A percentile compares a stretch with the other conserved stretches of the same genome.
These are phyloP conservation scores for Pyrgus malvae DNA, from an alignment of 2,888 invertebrate species.

Conservation along the genomic window DNA sequence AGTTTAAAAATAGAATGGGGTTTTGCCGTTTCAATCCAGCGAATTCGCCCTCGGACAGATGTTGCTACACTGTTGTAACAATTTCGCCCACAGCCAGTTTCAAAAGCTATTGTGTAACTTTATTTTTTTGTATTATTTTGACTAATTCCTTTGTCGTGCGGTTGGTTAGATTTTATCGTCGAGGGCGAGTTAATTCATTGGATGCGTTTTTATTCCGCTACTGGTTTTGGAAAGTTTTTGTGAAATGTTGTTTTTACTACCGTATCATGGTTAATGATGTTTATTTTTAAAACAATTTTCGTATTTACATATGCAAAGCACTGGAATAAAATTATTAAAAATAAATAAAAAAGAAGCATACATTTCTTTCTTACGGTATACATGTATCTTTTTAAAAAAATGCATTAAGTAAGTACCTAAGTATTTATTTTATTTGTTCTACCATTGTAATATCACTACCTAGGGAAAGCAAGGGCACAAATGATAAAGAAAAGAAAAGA, in stretches of 20 bases:
- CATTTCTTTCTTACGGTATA: too few species aligned
- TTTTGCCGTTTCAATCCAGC: conserved; percentile 22
- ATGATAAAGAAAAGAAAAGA: too few species aligned
- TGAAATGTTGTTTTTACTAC: conserved; percentile 43
- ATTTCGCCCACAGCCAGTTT: conserved; percentile 74
- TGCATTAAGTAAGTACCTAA: too few species aligned
- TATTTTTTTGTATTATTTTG: conserved; percentile 73
- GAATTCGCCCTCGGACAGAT: conserved; percentile 73
- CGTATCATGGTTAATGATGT: conserved; percentile 44
- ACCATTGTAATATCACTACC: too few species aligned
- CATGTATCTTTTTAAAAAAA: too few species aligned
- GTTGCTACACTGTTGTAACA: conserved; percentile 80
- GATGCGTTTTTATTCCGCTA: conserved; percentile 65
- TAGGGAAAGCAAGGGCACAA: too few species aligned
- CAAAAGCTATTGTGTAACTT: conserved; percentile 70
- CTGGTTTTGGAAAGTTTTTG: conserved; percentile 55
- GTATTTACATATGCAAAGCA: too few species aligned
- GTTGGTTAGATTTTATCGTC: conserved; percentile 73
- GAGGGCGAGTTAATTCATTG: conserved; percentile 69
- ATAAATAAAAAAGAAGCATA: background rate
- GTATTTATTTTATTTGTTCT: too few species aligned
- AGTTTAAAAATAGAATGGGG: background rate
- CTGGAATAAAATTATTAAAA: background rate
- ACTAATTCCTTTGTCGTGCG: conserved; percentile 78
- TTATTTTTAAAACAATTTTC: conserved; percentile 11